Base-by-base conservation (phyloP, 2,888 invertebrate species). In the Chironomus tentans region DNA sequence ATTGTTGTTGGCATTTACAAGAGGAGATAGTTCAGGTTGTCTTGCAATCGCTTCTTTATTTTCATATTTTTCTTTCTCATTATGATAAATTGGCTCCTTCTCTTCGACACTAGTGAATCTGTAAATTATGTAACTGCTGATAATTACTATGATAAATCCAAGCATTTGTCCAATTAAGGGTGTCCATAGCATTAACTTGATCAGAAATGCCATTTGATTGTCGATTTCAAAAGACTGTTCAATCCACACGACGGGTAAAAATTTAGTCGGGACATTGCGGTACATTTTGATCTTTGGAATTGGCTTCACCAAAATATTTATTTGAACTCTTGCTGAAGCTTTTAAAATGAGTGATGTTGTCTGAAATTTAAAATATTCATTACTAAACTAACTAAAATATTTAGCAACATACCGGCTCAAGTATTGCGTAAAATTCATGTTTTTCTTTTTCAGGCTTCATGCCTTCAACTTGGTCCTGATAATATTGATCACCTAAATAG, bases 201-300 rank as follows among this genome's bases (percentile, higher is more conserved):
- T 10, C 38, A 38, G 7, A 38, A 38, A 38, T 2, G 88, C 85
- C 71, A 92, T 81, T 0, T 86, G 83, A 0, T 87, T 85, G 0
- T 88, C 87, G 0, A 92, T 85, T n/a, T 83, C 82, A 0, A 90
- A 91, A 76, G 85, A 86, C 80, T 93, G 89, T 80, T 91, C 89
- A 79, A 94, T 91, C 93, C 93, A 94, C 77, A 94, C 86, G 76
- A 92, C 86, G 0, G 94, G 94, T 79, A 93, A 88, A 81, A 88
- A 88, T 78, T 91, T 86, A 74, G 83, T 86, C 1, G 92, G 92
- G 0, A 91, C 87, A 22, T 89, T 83, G 78, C 87, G 85, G 81
- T 88, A 92, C 65, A 92, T 81, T 0, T 91, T 92, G 84, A 93
- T 85, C 24, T 85, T 84, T 3, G 86, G 81, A 77, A 87, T 87